Evolutionary conservation across 2,113 vertebrate species (phyloP), one percentile per base, ranked within the genome.

Genomic region (Ardeotis arabs): DNA sequence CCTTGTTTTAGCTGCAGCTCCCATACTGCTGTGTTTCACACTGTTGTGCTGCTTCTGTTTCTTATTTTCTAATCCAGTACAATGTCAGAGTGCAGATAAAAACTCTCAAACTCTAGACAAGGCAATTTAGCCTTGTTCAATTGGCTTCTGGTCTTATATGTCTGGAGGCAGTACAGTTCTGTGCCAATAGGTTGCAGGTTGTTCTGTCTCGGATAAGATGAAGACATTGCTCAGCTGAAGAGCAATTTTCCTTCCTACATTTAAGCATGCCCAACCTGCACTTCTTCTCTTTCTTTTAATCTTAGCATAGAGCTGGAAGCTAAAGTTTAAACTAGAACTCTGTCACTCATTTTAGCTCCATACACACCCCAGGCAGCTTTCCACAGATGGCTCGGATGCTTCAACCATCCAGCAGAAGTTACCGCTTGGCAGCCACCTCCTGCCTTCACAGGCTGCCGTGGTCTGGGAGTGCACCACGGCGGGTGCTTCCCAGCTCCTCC

Each of bases 381-480:
- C 56, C 81, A 75, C 12, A 24, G 18, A 44, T 11, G 29, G 35
- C 66, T 39, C 4, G 0, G 49, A 56, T 1, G 1, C 31, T 85
- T 47, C 69, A 90, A 41, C 50, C 18, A 62, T 19, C 29, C 62
- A 87, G 37, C 22, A 67, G 62, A 89, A 91, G 33, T 73, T 79
- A 31, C 27, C 29, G 44, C 29, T 60, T 33, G 47, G 69, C 64
- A 87, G 84, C n/a, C 37, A 67, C 12, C 44, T 70, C 73, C 52
- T 7, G 3, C 14, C 47, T 88, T 58, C 67, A 31, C 17, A 23
- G 0, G 1, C 49, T 69, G 28, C 28, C 3, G 1, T 19, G 14
- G 19, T 2, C 22, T 28, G 27, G 11, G 49, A 77, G 25, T 4
- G 5, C 44, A 52, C 9, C 7, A 23, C 0, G 0, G 28, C 3